Base-by-base conservation (phyloP, 1,140 invertebrate genomes). In the Pogonognathellus flavescens region DNA sequence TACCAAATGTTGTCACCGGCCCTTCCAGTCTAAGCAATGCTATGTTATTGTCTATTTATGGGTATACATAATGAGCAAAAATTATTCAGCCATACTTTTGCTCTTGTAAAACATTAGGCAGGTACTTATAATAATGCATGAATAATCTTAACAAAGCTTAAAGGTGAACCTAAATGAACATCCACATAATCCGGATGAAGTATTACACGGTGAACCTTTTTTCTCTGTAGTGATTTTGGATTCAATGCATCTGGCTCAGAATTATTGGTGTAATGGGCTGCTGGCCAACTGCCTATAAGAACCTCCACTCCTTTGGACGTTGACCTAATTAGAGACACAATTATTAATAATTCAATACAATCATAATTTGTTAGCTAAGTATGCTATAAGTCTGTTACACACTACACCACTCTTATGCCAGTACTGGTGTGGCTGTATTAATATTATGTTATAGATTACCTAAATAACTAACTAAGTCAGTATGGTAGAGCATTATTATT, bases 211-310 rank as follows among this genome's bases (percentile, higher is more conserved):
- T 84, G 84, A 55, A 88, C 84, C 82, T 76, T 87, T 52, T 88
- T 88, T 16, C 87, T 13, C 10, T 85, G 18, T 2, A 87, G 52
- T 14, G 59, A 49, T 1, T 55, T 49, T 13, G 13, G 6, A 25
- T 82, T 86, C 11, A 85, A 18, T 14, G 84, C 70, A 57, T 88
- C 87, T 13, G 41, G 25, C 5, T 81, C 80, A 50, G 80, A 66
- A 0, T 31, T 11, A 59, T 83, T 85, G 6, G 59, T 52, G 16
- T 60, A 85, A 62, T 88, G 87, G 14, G 82, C 86, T 41, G 72
- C 81, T 0, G 87, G 87, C 87, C 87, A 88, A 18, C 84, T 87
- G 9, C 87, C 87, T 70, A 88, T 85, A 16, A 88, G 52, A 7
- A 87, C 87, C 41, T 88, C 87, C 10, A 88, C 70, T 14, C 55